Percentiles rank a stretch among this genome's conserved stretches.
Evolutionary conservation across 2,113 vertebrate species (phyloP).

Genomic region (Morone saxatilis): DNA sequence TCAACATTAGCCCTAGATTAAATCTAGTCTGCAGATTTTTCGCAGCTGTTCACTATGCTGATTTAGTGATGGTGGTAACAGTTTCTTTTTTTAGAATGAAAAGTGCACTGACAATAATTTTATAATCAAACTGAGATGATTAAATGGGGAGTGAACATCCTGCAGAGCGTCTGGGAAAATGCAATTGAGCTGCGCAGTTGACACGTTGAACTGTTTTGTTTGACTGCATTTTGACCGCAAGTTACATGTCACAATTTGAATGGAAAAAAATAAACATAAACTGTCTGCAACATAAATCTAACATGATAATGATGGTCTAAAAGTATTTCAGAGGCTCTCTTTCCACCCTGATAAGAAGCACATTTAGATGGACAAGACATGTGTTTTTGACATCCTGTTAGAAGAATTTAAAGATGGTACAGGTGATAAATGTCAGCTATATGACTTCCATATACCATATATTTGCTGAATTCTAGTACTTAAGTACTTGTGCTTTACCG

Average conservation of each 20-base stretch:
- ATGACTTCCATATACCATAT: not conserved
- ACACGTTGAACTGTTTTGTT: not conserved
- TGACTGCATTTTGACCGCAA: not conserved
- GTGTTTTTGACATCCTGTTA: not conserved
- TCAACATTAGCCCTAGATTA: constrained; percentile 5
- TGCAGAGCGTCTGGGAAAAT: not conserved
- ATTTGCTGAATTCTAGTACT: no score
- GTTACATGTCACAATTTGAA: not conserved
- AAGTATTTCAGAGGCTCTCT: not conserved
- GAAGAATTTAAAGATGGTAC: not conserved
- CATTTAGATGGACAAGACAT: not conserved
- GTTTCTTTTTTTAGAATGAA: not conserved
- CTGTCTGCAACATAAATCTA: not conserved
- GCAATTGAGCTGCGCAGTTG: not conserved
- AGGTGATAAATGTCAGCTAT: not conserved
- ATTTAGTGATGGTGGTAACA: not conserved
- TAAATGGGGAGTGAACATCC: not conserved
- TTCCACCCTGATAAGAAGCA: not conserved
- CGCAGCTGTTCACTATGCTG: constrained; percentile 38
- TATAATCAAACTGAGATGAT: not conserved
- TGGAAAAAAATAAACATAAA: not conserved
- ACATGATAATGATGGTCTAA: not conserved
- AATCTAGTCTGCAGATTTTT: constrained; percentile 58
- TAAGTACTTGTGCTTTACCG: no score
- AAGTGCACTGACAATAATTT: not conserved